phyloP scores from a whole-genome alignment of 2,888 invertebrate genomes.

The Pachymerium ferrugineum region DNA sequence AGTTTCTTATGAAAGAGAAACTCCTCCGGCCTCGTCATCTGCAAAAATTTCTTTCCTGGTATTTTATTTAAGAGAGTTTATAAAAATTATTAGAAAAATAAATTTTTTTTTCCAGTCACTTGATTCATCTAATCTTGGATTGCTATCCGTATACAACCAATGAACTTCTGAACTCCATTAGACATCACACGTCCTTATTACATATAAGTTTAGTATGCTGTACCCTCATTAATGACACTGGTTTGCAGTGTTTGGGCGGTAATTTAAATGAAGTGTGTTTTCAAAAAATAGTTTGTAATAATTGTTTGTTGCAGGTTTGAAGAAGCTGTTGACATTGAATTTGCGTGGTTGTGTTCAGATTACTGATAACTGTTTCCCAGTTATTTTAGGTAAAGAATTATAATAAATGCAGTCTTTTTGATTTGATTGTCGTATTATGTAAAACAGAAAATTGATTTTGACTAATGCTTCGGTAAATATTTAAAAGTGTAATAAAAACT shows the following conservation, averaged over 20 bases:
- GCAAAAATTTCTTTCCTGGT: background rate
- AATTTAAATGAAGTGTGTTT: background rate
- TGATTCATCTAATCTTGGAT: background rate
- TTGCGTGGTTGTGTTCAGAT: background rate
- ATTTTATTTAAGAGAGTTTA: no score
- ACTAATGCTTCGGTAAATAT: no score
- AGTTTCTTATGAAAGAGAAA: slow-evolving; percentile 8
- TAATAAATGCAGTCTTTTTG: no score
- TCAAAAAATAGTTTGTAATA: background rate
- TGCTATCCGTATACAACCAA: background rate
- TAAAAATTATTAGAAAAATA: no score
- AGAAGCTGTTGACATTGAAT: background rate
- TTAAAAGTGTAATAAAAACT: background rate
- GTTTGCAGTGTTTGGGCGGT: background rate
- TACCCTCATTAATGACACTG: background rate
- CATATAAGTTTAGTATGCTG: background rate
- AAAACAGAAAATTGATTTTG: no score
- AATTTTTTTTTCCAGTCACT: background rate
- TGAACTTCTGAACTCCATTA: background rate
- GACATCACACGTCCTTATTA: background rate
- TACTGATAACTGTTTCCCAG: background rate
- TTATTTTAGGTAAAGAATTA: background rate
- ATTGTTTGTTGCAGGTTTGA: background rate
- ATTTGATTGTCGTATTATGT: no score
- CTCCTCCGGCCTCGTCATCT: background rate